Evolutionary conservation across 2,888 invertebrate genomes (phyloP), one percentile per base, ranked within the genome.

Genomic region (Lycaena phlaeas): DNA sequence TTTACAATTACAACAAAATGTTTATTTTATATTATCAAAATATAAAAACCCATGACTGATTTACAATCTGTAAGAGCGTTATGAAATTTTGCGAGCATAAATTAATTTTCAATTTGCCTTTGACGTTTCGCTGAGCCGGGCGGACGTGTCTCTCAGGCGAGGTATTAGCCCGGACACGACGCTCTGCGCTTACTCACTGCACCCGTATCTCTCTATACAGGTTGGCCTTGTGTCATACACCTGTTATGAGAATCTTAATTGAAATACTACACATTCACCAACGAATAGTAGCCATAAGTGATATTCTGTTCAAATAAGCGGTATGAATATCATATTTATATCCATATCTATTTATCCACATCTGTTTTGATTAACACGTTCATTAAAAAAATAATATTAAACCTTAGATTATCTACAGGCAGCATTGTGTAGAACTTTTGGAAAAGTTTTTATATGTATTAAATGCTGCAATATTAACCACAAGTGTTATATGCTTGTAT

Each of bases 21-120:
- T n/a, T n/a, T n/a, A n/a, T n/a, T n/a, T n/a, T n/a, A n/a, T n/a
- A n/a, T n/a, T n/a, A n/a, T n/a, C n/a, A n/a, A n/a, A n/a, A n/a
- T 11, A 27, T 22, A 30, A 10, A 17, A 27, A 6, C n/a, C 14
- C 9, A 22, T 3, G 57, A 59, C 52, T 61, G 64, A 66, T 68
- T 70, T 68, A 66, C 66, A 68, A 61, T 66, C 63, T 65, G 60
- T 50, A 57, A 59, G 56, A 64, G 62, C 64, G 64, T 59, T 56
- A 68, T 63, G 68, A 70, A 73, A 77, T 74, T 75, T 74, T 66
- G 66, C 54, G 57, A 61, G 71, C 78, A 78, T 82, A 82, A 81
- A 82, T 82, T 82, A 84, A 78, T 79, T 84, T 84, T 81, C 82
- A 81, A 82, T 84, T 82, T 79, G 70, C 74, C 76, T 79, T 79